Conservation (phyloP, 2,113 vertebrate genomes). For the Condylura cristata region DNA sequence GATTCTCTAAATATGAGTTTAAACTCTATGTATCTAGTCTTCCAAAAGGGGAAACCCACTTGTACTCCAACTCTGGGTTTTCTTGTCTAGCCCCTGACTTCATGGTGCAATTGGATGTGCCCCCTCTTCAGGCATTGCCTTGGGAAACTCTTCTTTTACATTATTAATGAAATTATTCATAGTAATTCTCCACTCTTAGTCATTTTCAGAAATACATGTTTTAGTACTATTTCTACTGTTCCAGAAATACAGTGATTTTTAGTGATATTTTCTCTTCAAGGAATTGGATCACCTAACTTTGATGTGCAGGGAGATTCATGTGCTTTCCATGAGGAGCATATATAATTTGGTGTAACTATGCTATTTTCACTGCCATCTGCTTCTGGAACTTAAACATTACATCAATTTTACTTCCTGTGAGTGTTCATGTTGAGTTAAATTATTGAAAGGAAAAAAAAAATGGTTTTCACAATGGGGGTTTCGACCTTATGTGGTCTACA, state of each 20-base stretch:
- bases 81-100: not conserved
- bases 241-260: not conserved
- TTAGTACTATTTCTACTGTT: not conserved
- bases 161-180: not conserved
- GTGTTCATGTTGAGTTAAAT: not conserved
- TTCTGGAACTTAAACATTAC: slow-evolving; percentile 46
- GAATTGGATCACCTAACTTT: slow-evolving; percentile 65
- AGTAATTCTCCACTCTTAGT: not conserved
- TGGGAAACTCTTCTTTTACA: not conserved
- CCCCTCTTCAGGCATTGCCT: no score
- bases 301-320: slow-evolving; percentile 29
- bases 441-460: slow-evolving; percentile 4
- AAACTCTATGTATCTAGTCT: not conserved
- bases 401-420: slow-evolving; percentile 41
- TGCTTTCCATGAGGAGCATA: slow-evolving; percentile 67
- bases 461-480: not conserved
- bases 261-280: slow-evolving; percentile 33
- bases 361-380: slow-evolving; percentile 39
- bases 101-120: no score
- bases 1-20: not conserved
- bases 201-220: not conserved
- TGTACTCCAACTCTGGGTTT: not conserved
- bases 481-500: not conserved
- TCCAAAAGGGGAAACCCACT: not conserved
- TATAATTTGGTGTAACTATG: slow-evolving; percentile 1